A percentile compares a stretch with the other conserved stretches of the same genome.
Conservation (phyloP, 2,888 invertebrate genomes). For the Luperina nickerlii region DNA sequence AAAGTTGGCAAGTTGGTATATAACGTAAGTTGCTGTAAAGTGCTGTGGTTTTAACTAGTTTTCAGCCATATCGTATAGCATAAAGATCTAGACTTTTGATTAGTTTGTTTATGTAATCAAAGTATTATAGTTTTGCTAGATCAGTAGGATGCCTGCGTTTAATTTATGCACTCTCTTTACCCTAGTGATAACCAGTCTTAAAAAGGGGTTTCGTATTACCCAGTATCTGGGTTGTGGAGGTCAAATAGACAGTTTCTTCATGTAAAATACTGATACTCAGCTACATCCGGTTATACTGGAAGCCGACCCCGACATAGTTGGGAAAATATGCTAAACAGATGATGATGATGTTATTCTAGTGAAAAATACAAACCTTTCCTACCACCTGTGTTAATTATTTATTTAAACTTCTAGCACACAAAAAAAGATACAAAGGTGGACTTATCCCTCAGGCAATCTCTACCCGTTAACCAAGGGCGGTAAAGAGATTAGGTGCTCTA, state of each 20-base stretch:
- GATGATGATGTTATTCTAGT: not conserved
- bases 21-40: not conserved
- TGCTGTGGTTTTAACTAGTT: constrained; percentile 3
- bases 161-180: not conserved
- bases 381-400: not conserved
- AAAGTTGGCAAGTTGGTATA: not conserved
- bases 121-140: not conserved
- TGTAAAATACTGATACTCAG: not conserved
- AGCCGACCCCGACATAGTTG: not conserved
- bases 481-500: too few relatives aligned
- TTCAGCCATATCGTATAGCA: constrained; percentile 1
- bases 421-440: too few relatives aligned
- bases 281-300: not conserved
- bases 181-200: not conserved
- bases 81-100: constrained; percentile 31
- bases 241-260: not conserved
- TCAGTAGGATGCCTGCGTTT: not conserved
- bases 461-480: too few relatives aligned
- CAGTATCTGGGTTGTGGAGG: not conserved
- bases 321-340: not conserved
- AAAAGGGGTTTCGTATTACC: not conserved
- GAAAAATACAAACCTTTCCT: not conserved
- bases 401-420: not conserved
- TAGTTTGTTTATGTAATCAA: constrained; percentile 12
- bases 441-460: too few relatives aligned